Conservation (phyloP, 1,140 invertebrate species). For the Holcopasites calliopsidis region DNA sequence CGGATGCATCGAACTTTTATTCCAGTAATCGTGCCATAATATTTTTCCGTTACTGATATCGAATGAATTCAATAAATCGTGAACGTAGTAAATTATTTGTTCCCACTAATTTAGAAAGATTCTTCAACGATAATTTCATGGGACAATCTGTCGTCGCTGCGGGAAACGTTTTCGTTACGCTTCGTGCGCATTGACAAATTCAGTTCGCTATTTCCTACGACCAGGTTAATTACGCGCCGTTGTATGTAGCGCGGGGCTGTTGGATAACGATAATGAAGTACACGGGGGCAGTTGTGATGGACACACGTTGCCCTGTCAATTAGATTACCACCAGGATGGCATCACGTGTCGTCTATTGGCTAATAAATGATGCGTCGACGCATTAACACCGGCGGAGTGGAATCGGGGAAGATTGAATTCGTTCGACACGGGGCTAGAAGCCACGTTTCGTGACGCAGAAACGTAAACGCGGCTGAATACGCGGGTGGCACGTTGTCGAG, state of each 20-base stretch:
- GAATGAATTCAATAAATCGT: too few species aligned
- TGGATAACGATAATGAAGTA: conserved; percentile 50
- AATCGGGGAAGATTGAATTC: conserved; percentile 26
- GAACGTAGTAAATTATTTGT: too few species aligned
- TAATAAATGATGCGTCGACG: conserved; percentile 4
- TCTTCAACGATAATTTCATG: too few species aligned
- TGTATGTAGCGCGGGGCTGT: conserved; percentile 48
- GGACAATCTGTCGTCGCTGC: too few species aligned
- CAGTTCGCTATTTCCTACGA: not conserved
- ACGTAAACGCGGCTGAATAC: conserved; percentile 13
- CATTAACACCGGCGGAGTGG: not conserved
- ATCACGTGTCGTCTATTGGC: not conserved
- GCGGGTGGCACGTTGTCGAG: not conserved
- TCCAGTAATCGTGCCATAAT: too few species aligned
- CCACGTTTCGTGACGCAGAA: conserved; percentile 16
- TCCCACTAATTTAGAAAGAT: too few species aligned
- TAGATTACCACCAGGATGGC: not conserved
- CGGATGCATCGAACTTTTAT: too few species aligned
- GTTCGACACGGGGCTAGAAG: conserved; percentile 4
- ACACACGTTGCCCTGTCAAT: not conserved
- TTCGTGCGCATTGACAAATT: conserved; percentile 3
- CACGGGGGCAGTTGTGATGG: not conserved
- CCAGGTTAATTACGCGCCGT: conserved; percentile 12
- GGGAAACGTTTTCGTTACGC: not conserved
- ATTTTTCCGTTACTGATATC: too few species aligned